Base-by-base conservation (phyloP, 2,113 vertebrate species). In the Tachuris rubrigastra region DNA sequence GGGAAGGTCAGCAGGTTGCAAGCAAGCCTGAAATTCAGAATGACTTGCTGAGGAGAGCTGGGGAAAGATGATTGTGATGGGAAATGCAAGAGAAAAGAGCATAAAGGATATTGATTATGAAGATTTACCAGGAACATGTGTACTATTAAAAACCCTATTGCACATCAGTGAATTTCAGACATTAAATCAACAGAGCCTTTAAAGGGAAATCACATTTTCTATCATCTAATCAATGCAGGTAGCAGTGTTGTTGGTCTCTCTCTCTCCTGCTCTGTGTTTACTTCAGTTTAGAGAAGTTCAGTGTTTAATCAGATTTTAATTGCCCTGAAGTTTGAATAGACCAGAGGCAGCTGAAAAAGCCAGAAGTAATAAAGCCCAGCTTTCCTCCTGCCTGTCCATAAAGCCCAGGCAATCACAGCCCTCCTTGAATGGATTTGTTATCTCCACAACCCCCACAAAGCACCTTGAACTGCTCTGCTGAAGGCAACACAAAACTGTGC, bases 71-170 rank as follows among this genome's bases (percentile, higher is more conserved):
- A 82, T 89, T 85, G 58, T 72, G 69, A 91, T 58, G 90, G 88
- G 73, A 80, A 92, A 92, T 47, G 12, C 17, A 83, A 60, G 80
- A 89, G 84, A 74, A 14, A 49, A 69, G 28, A 76, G 73, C 41
- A 66, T 76, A 92, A 97, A 82, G 62, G 52, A 96, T 94, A 97
- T 94, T 90, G 95, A 96, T 97, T 90, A 58, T 72, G 76, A 92
- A 91, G 82, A 80, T 92, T 96, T 89, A 73, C 88, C 59, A 78
- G 95, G 87, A 94, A 90, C 87, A 82, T 33, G 66, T 53, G 78
- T 81, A 63, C 87, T 80, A 74, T 96, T 97, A 94, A 94, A 94
- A 90, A 49, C 79, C 49, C 89, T 90, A 67, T 37, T 63, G 90
- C 93, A 78, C 90, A 91, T 86, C 75, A 66, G 42, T 93, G 89